These are phyloP conservation scores for Fukomys damarensis DNA, from an alignment of 2,113 vertebrate species.

Conservation along the genomic window DNA sequence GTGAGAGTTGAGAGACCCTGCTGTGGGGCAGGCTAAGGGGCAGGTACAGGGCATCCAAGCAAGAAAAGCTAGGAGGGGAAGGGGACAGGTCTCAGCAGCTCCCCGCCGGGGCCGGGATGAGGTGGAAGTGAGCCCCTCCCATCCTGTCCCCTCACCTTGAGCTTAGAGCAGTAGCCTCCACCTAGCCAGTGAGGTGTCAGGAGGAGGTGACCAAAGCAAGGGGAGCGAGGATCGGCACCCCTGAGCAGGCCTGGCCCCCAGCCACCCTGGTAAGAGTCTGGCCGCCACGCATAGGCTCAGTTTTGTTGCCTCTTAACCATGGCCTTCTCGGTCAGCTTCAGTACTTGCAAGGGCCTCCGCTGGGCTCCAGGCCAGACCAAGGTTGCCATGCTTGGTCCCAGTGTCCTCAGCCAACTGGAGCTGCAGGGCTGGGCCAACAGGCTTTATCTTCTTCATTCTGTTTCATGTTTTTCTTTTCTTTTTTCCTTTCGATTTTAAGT, in stretches of 20 bases:
- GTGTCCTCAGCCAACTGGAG: neutral
- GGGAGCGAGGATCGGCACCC: neutral
- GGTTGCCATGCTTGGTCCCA: neutral
- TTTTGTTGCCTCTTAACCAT: conserved; percentile 54
- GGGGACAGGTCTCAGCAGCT: conserved; percentile 76
- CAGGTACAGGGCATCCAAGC: conserved; percentile 56
- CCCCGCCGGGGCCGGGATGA: conserved; percentile 82
- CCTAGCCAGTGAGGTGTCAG: conserved; percentile 76
- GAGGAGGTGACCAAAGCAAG: conserved; percentile 76
- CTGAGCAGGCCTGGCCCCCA: neutral
- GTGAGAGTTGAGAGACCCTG: neutral
- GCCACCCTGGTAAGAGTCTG: neutral
- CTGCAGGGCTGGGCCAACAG: neutral
- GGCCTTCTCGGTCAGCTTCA: neutral
- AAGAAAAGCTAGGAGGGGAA: conserved; percentile 73
- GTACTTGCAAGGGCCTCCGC: neutral
- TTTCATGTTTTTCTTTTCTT: conserved; percentile 85
- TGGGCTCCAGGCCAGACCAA: neutral
- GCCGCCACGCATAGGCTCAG: neutral
- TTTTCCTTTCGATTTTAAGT: conserved; percentile 85
- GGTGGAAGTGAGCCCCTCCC: conserved; percentile 81
- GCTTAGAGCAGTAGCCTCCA: conserved; percentile 70
- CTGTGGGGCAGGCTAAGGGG: neutral
- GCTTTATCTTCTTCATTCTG: conserved; percentile 79
- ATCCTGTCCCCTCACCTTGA: conserved; percentile 77